A percentile compares a stretch with the other conserved stretches of the same genome.
Evolutionary conservation across 2,888 invertebrate genomes (phyloP).

Genomic region (Drosophila histrio): DNA sequence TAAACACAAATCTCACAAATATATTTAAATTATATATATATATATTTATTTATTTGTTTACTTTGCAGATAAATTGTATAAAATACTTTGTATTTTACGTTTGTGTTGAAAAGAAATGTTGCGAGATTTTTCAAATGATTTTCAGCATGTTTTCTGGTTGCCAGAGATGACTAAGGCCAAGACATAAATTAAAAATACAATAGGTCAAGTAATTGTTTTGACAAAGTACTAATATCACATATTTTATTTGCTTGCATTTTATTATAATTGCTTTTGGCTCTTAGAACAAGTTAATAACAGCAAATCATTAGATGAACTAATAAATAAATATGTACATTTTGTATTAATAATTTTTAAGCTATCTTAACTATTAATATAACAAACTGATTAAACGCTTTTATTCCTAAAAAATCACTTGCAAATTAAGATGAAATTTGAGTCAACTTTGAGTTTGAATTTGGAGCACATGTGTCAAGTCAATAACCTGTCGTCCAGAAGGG

Average conservation of each 20-base stretch:
- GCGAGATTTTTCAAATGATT: background rate
- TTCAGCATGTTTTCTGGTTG: background rate
- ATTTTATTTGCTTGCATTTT: no score
- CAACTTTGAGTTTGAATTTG: constrained; percentile 1
- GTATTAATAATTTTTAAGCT: no score
- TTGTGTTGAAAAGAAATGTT: constrained; percentile 1
- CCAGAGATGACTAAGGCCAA: background rate
- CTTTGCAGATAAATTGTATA: constrained; percentile 12
- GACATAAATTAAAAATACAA: no score
- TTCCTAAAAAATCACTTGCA: background rate
- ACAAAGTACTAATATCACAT: no score
- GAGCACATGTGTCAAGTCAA: constrained; percentile 42
- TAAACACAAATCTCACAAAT: constrained; percentile 3
- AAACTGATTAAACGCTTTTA: no score
- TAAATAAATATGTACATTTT: no score
- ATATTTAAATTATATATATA: background rate
- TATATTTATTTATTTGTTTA: background rate
- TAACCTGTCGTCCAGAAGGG: constrained; percentile 39
- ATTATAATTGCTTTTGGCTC: no score
- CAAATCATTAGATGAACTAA: no score
- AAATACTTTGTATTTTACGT: constrained; percentile 4
- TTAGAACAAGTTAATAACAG: no score
- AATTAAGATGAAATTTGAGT: constrained; percentile 25
- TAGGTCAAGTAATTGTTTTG: no score
- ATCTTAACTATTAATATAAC: no score